Conservation (phyloP, 2,113 vertebrate genomes). For the Solea solea region DNA sequence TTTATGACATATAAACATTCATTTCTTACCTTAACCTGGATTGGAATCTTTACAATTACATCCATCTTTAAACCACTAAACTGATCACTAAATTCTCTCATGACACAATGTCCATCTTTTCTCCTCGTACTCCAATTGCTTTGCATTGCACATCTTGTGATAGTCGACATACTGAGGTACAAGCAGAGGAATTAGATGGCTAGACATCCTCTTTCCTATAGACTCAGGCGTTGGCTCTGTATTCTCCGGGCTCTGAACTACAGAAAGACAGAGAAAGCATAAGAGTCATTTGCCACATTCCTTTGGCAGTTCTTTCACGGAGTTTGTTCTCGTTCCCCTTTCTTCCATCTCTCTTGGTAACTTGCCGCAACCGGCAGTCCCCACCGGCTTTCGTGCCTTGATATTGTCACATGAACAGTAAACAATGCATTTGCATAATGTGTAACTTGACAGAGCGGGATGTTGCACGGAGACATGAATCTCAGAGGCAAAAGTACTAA, state of each 20-base stretch:
- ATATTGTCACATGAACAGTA: slow-evolving; percentile 73
- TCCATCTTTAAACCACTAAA: too few species aligned
- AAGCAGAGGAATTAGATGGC: slow-evolving; percentile 41
- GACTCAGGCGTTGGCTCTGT: slow-evolving; percentile 53
- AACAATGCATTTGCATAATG: slow-evolving; percentile 77
- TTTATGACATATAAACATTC: too few species aligned
- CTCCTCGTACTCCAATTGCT: neutral
- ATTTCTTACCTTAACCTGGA: too few species aligned
- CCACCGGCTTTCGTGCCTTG: slow-evolving; percentile 64
- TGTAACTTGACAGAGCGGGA: slow-evolving; percentile 69
- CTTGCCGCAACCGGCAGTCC: slow-evolving; percentile 59
- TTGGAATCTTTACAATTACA: neutral
- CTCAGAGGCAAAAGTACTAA: slow-evolving; percentile 68
- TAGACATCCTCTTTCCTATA: slow-evolving; percentile 23
- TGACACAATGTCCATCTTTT: neutral
- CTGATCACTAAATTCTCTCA: neutral
- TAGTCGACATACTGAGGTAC: slow-evolving; percentile 32
- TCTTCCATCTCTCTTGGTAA: slow-evolving; percentile 53
- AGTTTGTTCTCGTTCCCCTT: slow-evolving; percentile 36
- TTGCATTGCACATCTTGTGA: slow-evolving; percentile 28
- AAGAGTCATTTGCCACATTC: slow-evolving; percentile 50
- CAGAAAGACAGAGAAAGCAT: slow-evolving; percentile 34
- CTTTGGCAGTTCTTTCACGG: slow-evolving; percentile 49
- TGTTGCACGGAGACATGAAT: slow-evolving; percentile 59
- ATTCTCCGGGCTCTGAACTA: slow-evolving; percentile 33